These are phyloP conservation scores for Dinocampus coccinellae DNA, from an alignment of 2,888 invertebrate species.

Conservation along the genomic window DNA sequence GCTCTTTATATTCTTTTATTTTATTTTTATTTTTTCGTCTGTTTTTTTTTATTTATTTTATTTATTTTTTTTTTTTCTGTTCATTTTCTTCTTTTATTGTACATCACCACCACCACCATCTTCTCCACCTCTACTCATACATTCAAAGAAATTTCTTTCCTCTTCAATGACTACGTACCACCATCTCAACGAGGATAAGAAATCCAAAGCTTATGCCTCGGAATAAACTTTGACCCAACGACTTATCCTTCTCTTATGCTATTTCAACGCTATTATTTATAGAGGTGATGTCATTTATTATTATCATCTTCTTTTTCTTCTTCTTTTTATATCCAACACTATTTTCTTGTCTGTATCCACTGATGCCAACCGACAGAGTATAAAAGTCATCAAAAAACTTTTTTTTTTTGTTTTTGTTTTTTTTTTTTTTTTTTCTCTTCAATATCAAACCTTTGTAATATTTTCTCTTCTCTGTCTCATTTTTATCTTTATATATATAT, in stretches of 20 bases:
- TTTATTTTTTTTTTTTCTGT: too few species aligned
- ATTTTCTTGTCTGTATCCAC: not conserved
- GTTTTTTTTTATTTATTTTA: too few species aligned
- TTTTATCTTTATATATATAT: constrained; percentile 34
- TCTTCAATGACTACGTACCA: constrained; percentile 24
- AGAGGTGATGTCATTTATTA: constrained; percentile 3
- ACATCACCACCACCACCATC: not conserved
- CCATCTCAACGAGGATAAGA: constrained; percentile 21
- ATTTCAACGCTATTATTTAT: constrained; percentile 40
- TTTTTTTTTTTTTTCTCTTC: not conserved
- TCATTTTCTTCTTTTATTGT: not conserved
- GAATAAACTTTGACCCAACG: constrained; percentile 57
- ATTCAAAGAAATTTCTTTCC: constrained; percentile 8
- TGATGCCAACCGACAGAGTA: not conserved
- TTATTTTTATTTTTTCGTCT: too few species aligned
- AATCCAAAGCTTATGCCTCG: constrained; percentile 59
- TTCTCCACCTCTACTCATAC: too few species aligned
- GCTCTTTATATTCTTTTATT: too few species aligned
- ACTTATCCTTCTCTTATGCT: constrained; percentile 35
- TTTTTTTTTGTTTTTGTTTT: too few species aligned
- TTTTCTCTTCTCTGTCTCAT: constrained; percentile 6
- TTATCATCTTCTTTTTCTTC: constrained; percentile 5
- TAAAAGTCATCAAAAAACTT: not conserved
- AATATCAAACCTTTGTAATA: not conserved
- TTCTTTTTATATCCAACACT: constrained; percentile 14